Evolutionary conservation across 1,140 invertebrate species (phyloP), one percentile per base, ranked within the genome.

Genomic region (Drosophila subpulchrella): DNA sequence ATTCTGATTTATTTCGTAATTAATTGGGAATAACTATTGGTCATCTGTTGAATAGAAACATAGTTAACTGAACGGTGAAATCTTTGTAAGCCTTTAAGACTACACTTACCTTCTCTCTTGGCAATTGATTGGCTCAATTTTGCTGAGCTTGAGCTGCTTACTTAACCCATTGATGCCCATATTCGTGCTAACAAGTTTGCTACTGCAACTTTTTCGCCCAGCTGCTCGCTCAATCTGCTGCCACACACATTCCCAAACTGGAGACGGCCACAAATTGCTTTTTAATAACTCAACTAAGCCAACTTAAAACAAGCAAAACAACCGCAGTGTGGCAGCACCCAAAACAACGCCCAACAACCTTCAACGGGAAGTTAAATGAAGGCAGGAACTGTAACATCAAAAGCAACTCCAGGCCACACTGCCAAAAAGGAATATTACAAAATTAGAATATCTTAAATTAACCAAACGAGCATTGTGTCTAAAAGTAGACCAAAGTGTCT

Each of bases 271-370:
- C 83, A 86, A 86, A 86, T 86, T 86, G 83, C 83, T 86, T 86
- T 86, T 86, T 88, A 86, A 86, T 86, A 88, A 88, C 83, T 86
- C 79, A 82, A 86, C 83, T 86, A 88, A 86, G 83, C 83, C 82
- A 88, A 81, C 70, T 63, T 58, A 78, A 61, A 61, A 47, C 66
- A 53, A 59, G 75, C 56, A 77, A 70, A 59, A 61, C 58, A 68
- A 68, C 60, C 65, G 32, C 65, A 65, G 47, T 66, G 60, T 59
- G 68, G 73, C 78, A 77, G 60, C 72, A 75, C 56, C 60, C 66
- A 66, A 58, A 81, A 74, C 39, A 72, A 61, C 72, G 48, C 56
- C 53, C 48, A 59, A 58, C 53, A 75, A 56, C 73, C 83, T 75
- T 77, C 77, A 85, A 60, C 82, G 62, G 75, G 82, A 77, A 85